Evolutionary conservation across 2,888 invertebrate species (phyloP).

Genomic region (Plagodis pulveraria): DNA sequence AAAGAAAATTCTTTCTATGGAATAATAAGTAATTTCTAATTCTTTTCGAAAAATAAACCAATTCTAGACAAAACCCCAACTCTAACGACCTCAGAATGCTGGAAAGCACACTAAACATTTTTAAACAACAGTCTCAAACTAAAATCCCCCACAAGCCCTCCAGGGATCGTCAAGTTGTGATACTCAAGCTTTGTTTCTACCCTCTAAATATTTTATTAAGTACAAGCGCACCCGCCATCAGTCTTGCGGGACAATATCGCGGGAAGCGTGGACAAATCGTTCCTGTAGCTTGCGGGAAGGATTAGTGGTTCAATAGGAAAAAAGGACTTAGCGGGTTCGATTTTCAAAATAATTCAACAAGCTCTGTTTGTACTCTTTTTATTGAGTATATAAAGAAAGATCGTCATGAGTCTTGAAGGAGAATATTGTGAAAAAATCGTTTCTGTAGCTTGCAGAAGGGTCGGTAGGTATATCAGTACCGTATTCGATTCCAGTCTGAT

Average conservation of each 20-base stretch:
- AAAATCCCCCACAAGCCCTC: slow-evolving; percentile 24
- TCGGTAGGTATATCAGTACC: too few relatives aligned
- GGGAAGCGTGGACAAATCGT: slow-evolving; percentile 70
- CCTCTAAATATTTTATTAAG: slow-evolving; percentile 74
- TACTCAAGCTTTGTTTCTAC: slow-evolving; percentile 42
- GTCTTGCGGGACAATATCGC: slow-evolving; percentile 71
- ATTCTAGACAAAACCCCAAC: too few relatives aligned
- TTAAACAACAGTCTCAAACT: slow-evolving; percentile 7
- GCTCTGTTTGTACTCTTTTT: not conserved
- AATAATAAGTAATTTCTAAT: too few relatives aligned
- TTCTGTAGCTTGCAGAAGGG: too few relatives aligned
- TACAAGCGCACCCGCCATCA: slow-evolving; percentile 57
- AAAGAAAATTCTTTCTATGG: too few relatives aligned
- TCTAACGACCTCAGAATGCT: too few relatives aligned
- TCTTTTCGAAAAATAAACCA: too few relatives aligned
- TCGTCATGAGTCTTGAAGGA: not conserved
- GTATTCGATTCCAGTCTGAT: too few relatives aligned
- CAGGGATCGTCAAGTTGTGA: slow-evolving; percentile 35
- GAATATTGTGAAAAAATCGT: too few relatives aligned
- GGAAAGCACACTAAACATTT: not conserved
- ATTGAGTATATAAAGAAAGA: not conserved
- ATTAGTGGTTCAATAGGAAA: slow-evolving; percentile 18
- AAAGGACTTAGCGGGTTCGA: slow-evolving; percentile 34
- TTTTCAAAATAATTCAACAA: slow-evolving; percentile 25
- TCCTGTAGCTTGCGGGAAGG: slow-evolving; percentile 38